Evolutionary conservation across 2,113 vertebrate species (phyloP).

Genomic region (Lethenteron camtschaticum): DNA sequence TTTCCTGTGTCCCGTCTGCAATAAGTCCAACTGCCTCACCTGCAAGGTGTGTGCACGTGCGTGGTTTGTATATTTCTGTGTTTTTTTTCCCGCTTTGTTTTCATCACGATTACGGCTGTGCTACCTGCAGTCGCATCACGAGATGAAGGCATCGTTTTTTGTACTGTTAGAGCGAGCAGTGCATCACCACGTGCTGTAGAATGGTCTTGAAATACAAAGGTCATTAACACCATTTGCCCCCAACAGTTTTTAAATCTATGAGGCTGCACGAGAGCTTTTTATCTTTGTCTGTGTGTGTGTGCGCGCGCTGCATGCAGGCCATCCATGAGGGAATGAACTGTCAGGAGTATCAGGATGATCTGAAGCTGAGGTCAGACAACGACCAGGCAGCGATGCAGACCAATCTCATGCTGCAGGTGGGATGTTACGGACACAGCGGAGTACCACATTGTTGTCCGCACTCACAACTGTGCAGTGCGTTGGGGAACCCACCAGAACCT

Average conservation of each 20-base stretch:
- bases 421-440: constrained; percentile 2
- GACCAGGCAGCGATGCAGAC: constrained; percentile 41
- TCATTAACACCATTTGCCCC: too few relatives aligned
- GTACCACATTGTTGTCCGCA: too few relatives aligned
- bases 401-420: constrained; percentile 35
- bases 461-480: too few relatives aligned
- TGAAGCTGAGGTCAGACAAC: constrained; percentile 35
- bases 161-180: too few relatives aligned
- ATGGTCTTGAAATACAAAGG: too few relatives aligned
- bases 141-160: too few relatives aligned
- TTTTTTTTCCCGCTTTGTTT: too few relatives aligned
- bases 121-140: too few relatives aligned
- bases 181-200: too few relatives aligned
- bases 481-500: too few relatives aligned
- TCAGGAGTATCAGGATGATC: constrained; percentile 53
- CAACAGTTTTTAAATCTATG: background rate
- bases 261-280: background rate
- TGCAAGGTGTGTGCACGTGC: constrained; percentile 22
- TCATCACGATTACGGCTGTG: too few relatives aligned
- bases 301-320: constrained; percentile 25
- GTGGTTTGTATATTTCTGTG: background rate
- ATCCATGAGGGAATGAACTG: constrained; percentile 50
- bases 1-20: constrained; percentile 26
- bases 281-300: background rate
- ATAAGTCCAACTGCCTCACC: constrained; percentile 23